A percentile compares a stretch with the other conserved stretches of the same genome.
Conservation (phyloP, 2,888 invertebrate genomes). For the Drosophila ochracea region DNA sequence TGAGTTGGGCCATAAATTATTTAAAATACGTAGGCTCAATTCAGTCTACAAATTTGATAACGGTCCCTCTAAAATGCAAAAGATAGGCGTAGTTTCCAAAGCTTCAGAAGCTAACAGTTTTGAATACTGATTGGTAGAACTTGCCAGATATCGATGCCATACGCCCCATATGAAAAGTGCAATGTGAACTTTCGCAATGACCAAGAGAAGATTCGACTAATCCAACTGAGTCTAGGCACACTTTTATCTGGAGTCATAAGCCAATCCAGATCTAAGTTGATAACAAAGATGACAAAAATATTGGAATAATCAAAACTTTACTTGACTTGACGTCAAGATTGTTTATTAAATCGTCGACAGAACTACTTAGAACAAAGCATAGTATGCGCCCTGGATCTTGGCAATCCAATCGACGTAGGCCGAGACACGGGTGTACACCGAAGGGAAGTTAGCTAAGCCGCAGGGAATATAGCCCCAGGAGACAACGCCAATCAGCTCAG, state of each 20-base stretch:
- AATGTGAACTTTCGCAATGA: background rate
- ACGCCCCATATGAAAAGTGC: background rate
- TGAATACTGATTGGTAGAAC: background rate
- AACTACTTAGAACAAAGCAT: conserved; percentile 59
- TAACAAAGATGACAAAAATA: background rate
- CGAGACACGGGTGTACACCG: conserved; percentile 85
- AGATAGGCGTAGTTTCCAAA: background rate
- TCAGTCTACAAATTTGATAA: background rate
- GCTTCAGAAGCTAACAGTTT: background rate
- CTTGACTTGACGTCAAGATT: conserved; percentile 5
- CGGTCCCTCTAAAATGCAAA: background rate
- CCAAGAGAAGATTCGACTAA: background rate
- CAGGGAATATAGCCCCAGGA: conserved; percentile 86
- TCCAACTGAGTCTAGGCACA: background rate
- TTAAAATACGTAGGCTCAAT: background rate
- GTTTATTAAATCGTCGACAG: conserved; percentile 28
- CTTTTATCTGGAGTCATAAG: background rate
- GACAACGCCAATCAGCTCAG: conserved; percentile 85
- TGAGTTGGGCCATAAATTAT: background rate
- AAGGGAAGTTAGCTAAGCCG: conserved; percentile 83
- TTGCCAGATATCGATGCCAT: background rate
- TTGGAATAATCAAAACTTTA: background rate
- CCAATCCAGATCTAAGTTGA: background rate
- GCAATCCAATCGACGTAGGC: conserved; percentile 84
- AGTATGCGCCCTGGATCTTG: conserved; percentile 70